These are phyloP conservation scores for Asteroscopus sphinx DNA, from an alignment of 2,888 invertebrate species.

Conservation along the genomic window DNA sequence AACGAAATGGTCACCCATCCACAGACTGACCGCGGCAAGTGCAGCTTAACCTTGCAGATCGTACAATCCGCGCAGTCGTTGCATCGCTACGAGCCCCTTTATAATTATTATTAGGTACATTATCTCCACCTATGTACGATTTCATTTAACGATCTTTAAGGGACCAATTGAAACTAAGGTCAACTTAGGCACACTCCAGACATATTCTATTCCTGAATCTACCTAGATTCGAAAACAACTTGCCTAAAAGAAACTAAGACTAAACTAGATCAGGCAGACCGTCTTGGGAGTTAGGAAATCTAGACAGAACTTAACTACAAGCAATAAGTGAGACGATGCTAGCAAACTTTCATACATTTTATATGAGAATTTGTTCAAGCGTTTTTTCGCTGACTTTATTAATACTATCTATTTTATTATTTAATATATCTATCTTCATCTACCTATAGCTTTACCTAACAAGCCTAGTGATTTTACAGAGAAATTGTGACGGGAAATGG, in stretches of 20 bases:
- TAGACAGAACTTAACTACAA: constrained; percentile 13
- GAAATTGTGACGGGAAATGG: too few relatives aligned
- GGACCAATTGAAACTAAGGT: constrained; percentile 17
- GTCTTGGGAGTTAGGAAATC: constrained; percentile 24
- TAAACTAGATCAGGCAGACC: constrained; percentile 23
- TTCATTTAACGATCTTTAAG: background rate
- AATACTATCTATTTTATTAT: background rate
- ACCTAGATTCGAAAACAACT: constrained; percentile 9
- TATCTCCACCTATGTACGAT: background rate
- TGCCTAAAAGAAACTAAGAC: constrained; percentile 14
- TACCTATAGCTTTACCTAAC: too few relatives aligned
- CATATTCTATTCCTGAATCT: constrained; percentile 1
- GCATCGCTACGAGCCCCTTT: too few relatives aligned
- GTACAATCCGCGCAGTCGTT: too few relatives aligned
- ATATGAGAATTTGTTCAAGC: constrained; percentile 24
- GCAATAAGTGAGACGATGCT: constrained; percentile 18
- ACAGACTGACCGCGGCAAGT: too few relatives aligned
- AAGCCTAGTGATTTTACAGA: too few relatives aligned
- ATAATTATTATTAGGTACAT: too few relatives aligned
- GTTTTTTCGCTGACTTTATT: constrained; percentile 9
- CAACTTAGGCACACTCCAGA: background rate
- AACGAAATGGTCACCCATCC: too few relatives aligned
- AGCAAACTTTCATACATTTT: constrained; percentile 17
- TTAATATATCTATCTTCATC: too few relatives aligned
- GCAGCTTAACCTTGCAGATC: too few relatives aligned